Evolutionary conservation across 2,797 vertebrate species (phyloP).

Genomic region (Melanitta fusca): DNA sequence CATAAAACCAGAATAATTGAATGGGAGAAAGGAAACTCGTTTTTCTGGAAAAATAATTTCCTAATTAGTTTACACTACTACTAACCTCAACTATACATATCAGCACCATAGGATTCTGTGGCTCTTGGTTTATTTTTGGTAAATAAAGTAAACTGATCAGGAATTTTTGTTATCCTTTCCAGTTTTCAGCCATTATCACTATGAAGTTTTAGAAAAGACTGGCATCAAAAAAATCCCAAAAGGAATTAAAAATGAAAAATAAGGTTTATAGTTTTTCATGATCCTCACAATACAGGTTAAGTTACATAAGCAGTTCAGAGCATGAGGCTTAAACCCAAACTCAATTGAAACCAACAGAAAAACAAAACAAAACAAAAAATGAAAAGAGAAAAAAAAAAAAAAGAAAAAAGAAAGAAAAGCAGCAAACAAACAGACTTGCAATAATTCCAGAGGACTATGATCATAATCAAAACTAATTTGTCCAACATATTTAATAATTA

Average conservation of each 20-base stretch:
- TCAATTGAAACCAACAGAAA: not conserved
- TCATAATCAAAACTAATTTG: not conserved
- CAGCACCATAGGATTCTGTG: not conserved
- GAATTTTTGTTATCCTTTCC: not conserved
- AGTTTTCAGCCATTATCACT: not conserved
- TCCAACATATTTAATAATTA: not conserved
- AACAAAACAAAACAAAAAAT: not conserved
- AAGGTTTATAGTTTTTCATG: not conserved
- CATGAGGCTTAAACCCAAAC: not conserved
- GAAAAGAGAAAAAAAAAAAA: not conserved
- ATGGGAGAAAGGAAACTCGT: not conserved
- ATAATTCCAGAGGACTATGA: not conserved
- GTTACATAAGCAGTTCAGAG: not conserved
- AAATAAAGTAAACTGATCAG: not conserved
- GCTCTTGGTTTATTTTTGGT: not conserved
- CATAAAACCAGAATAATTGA: not conserved
- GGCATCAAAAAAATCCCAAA: not conserved
- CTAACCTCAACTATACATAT: not conserved
- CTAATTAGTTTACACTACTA: not conserved
- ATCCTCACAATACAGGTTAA: not conserved
- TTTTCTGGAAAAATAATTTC: not conserved
- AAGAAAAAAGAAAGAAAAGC: no score
- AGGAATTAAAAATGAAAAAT: not conserved
- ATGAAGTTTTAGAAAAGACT: not conserved
- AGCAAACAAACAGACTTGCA: fast-evolving